Percentiles rank a stretch among this genome's conserved stretches.
These are phyloP conservation scores for Berghia stephanieae DNA, from an alignment of 1,140 invertebrate species.

Conservation along the genomic window DNA sequence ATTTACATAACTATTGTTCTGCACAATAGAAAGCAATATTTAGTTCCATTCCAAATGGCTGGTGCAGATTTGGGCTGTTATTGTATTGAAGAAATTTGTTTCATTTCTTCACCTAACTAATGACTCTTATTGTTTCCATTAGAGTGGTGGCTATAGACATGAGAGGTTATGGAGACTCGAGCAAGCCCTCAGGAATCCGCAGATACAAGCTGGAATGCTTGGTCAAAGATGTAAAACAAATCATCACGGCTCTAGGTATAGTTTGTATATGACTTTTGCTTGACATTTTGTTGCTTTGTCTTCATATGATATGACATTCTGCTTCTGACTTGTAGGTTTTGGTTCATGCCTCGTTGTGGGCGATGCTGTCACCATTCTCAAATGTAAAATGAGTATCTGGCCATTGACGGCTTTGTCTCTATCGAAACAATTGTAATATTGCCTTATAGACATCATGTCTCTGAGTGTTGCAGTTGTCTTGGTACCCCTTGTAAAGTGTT, in stretches of 20 bases:
- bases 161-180: slow-evolving; percentile 82
- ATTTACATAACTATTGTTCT: neutral
- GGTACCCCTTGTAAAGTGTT: no score
- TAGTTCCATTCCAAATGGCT: neutral
- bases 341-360: no score
- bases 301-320: no score
- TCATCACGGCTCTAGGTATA: slow-evolving; percentile 73
- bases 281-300: neutral
- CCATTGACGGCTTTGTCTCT: no score
- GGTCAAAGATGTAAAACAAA: slow-evolving; percentile 75
- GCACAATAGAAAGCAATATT: neutral
- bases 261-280: neutral
- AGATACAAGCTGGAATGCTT: slow-evolving; percentile 74
- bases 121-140: slow-evolving; percentile 40
- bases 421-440: no score
- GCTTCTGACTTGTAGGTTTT: no score
- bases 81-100: neutral
- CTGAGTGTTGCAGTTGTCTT: no score
- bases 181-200: slow-evolving; percentile 74
- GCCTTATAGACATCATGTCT: no score
- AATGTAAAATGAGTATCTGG: no score
- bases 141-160: slow-evolving; percentile 81
- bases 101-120: neutral
- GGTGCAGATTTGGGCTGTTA: neutral
- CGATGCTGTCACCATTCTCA: no score